Conservation (phyloP, 2,113 vertebrate species). For the Protobothrops flavoviridis region DNA sequence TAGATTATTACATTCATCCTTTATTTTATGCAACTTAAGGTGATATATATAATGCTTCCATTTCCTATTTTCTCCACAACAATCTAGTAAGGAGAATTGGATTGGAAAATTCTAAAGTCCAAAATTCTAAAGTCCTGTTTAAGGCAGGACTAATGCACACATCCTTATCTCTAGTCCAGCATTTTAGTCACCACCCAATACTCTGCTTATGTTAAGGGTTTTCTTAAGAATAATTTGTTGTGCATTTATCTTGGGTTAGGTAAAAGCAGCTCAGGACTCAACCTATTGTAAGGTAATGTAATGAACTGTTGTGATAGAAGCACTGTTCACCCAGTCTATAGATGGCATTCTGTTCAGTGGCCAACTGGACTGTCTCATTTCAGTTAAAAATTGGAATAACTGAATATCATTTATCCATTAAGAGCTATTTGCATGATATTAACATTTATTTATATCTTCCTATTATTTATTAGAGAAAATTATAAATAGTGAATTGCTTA, state of each 20-base stretch:
- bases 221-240: background rate
- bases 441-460: background rate
- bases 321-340: constrained; percentile 39
- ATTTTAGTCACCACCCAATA: no score
- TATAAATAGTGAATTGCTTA: background rate
- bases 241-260: constrained; percentile 8
- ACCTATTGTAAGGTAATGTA: constrained; percentile 9
- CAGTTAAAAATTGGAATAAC: constrained; percentile 17
- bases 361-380: constrained; percentile 28
- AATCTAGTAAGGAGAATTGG: no score
- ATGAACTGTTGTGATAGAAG: constrained; percentile 16
- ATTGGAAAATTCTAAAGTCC: no score
- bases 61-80: no score
- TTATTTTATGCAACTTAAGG: no score
- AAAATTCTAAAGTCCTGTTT: no score
- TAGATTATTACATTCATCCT: no score
- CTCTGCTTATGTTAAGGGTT: background rate
- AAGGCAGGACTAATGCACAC: no score
- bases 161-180: no score
- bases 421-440: background rate
- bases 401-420: constrained; percentile 28
- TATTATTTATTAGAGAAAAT: background rate
- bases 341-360: constrained; percentile 20
- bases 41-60: no score
- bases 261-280: constrained; percentile 13